These are phyloP conservation scores for Carettochelys insculpta DNA, from an alignment of 2,113 vertebrate genomes.

Conservation along the genomic window DNA sequence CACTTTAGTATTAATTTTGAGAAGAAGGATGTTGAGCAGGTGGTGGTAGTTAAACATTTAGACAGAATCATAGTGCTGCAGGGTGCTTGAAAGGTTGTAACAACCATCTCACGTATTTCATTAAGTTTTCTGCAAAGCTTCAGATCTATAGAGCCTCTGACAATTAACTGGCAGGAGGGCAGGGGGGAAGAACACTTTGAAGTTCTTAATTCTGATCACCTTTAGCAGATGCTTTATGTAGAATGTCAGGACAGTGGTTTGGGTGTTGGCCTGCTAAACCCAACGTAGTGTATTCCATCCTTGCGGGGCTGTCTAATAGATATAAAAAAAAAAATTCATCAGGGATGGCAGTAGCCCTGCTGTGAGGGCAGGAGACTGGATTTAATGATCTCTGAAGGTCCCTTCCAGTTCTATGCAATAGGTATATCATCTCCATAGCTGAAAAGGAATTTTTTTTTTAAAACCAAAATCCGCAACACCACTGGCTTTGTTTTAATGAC, in stretches of 20 bases:
- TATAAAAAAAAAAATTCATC: too few species aligned
- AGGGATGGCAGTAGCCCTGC: too few species aligned
- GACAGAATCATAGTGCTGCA: not conserved
- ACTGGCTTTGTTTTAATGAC: not conserved
- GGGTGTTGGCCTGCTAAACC: too few species aligned
- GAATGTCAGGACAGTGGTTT: not conserved
- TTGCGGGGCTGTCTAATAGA: too few species aligned
- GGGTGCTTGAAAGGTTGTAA: not conserved
- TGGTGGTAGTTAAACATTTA: not conserved
- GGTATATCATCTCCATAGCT: too few species aligned
- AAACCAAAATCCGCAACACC: not conserved
- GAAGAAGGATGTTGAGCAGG: not conserved
- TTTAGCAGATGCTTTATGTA: not conserved
- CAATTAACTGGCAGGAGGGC: not conserved
- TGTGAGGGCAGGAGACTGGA: too few species aligned
- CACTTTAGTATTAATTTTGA: not conserved
- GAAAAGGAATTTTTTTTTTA: too few species aligned
- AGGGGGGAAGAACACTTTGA: not conserved
- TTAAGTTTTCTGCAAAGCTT: not conserved
- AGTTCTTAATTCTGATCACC: not conserved
- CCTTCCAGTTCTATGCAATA: too few species aligned
- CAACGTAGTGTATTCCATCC: too few species aligned
- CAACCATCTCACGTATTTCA: not conserved
- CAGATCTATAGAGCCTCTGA: not conserved
- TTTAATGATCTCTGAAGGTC: too few species aligned